Evolutionary conservation across 1,140 invertebrate species (phyloP), one percentile per base, ranked within the genome.

Genomic region (Wiebesia pumilae): DNA sequence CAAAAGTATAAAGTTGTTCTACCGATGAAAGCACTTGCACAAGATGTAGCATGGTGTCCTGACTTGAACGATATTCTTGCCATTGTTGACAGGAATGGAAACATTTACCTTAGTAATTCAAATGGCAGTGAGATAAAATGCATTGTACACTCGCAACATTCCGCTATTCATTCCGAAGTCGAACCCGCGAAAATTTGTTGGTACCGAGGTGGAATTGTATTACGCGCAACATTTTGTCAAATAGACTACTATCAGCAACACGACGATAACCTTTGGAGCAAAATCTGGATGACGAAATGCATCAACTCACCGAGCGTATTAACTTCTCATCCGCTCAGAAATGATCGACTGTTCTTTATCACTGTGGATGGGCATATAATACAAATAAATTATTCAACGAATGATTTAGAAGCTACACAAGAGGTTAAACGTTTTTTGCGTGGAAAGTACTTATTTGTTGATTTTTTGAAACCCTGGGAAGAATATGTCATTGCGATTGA

Each of bases 221-320:
- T 93, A 12, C 90, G 90, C 16, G 93, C 92, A 0, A 91, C 92
- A 0, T 92, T 91, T 47, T 91, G 92, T 77, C 90, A 93, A 54
- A 90, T 94, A 0, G 89, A 90, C 0, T 94, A 88, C 47, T 93
- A 89, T 79, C 78, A 77, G 65, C 90, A 90, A 30, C 35, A 83
- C 0, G 7, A 85, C 0, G 35, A 73, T 10, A 47, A 88, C n/a
- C 1, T 3, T 2, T 93, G 93, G 93, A 71, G 33, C 0, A 89
- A 75, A 1, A 47, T 77, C 16, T 92, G 91, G 91, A 81, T 88
- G 33, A 21, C 91, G 6, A 90, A 91, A 84, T 82, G 88, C 0
- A 19, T n/a, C 0, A 71, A 79, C 0, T 90, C 87, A 27, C 92
- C 92, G 0, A 82, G 82, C 65, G 43, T 90, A 1, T 43, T 94